Evolutionary conservation across 2,113 vertebrate genomes (phyloP), one percentile per base, ranked within the genome.

Genomic region (Macquaria ambigua): DNA sequence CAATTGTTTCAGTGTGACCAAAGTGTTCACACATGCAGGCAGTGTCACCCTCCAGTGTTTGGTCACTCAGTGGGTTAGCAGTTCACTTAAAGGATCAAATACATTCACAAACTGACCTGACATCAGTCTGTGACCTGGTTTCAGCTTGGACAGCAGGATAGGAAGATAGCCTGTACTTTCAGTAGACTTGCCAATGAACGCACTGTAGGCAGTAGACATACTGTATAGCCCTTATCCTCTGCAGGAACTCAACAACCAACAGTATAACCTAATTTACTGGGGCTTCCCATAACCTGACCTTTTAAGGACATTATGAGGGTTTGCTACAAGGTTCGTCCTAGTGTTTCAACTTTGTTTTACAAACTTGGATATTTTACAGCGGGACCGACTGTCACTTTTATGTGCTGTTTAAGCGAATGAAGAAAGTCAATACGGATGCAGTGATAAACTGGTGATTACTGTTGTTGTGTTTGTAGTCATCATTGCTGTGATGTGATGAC

Each of bases 231-330:
- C 14, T 48, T 15, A 4, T 48, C 62, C 48, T 41, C 68, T 48
- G 50, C 58, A 83, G 67, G 58, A 64, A 43, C 59, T 70, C 66
- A 76, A 59, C 64, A 63, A 74, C 23, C 61, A 71, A 41, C 66
- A 66, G 31, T 16, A 41, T 8, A 43, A 72, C 31, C 67, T 55
- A 7, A 61, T 77, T 46, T 68, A 79, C 68, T 53, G 46, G 34
- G 12, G 12, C 3, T 55, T 39, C 62, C 20, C 43, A 52, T 25
- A n/a, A 25, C 55, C 1, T 73, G 31, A 72, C 77, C 59, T 23
- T 85, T 80, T 46, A 75, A 48, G 21, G 58, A 48, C 39, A 6
- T 71, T 34, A 41, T 58, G 52, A 77, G 34, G 64, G 34, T 79
- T 43, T 46, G 3, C 46, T 20, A 31, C 6, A 12, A n/a, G 37